Conservation (phyloP, 2,113 vertebrate genomes). For the Megaceryle torquata region DNA sequence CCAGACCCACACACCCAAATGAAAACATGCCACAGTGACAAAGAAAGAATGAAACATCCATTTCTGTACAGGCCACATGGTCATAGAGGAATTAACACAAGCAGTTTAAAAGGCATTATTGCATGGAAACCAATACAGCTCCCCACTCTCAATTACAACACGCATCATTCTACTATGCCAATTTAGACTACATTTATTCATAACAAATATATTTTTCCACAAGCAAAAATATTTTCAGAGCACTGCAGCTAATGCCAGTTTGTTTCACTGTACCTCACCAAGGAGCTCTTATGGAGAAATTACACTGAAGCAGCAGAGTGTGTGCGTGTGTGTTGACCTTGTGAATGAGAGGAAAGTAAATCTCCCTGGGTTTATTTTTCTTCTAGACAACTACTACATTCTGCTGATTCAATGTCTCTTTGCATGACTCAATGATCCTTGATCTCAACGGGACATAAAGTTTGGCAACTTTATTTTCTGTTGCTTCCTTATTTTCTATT, state of each 20-base stretch:
- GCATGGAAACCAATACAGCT: background rate
- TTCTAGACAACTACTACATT: background rate
- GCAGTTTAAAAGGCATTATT: background rate
- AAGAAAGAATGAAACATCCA: background rate
- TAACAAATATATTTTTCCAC: background rate
- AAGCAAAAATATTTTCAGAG: background rate
- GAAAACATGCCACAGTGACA: background rate
- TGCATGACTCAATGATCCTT: background rate
- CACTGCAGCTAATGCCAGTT: background rate
- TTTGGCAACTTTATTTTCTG: background rate
- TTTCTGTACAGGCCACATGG: background rate
- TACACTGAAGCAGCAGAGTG: background rate
- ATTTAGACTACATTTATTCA: background rate
- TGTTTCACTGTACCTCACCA: background rate
- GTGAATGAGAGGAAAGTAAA: background rate
- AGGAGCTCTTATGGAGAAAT: background rate
- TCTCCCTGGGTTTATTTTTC: background rate
- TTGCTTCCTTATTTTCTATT: constrained; percentile 3
- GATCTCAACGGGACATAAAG: background rate
- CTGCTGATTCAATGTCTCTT: background rate
- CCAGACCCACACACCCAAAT: background rate
- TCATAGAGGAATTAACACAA: background rate
- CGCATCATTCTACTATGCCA: background rate
- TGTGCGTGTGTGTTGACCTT: background rate
- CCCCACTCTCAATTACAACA: background rate